phyloP scores from a whole-genome alignment of 2,113 vertebrate species.

The Mustela lutreola region DNA sequence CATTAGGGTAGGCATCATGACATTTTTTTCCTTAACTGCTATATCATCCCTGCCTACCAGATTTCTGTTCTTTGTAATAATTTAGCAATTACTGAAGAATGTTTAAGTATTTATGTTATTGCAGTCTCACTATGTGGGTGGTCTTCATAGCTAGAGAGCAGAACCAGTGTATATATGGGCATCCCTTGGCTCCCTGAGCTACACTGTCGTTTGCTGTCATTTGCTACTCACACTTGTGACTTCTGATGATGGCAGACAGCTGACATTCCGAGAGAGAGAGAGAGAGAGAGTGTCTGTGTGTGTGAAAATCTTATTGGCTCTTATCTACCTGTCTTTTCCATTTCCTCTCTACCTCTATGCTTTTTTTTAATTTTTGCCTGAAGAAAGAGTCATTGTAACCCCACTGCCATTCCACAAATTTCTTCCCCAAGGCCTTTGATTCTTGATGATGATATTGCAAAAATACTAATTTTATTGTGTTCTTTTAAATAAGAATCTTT shows the following conservation, averaged over 20 bases:
- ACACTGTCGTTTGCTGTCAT: neutral
- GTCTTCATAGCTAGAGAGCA: neutral
- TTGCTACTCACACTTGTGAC: neutral
- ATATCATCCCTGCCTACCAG: neutral
- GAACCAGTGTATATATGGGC: rapidly evolving
- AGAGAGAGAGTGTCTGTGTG: too few relatives aligned
- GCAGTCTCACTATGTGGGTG: neutral
- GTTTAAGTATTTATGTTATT: neutral
- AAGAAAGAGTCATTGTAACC: neutral
- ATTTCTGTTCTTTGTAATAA: neutral
- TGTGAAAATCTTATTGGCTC: neutral
- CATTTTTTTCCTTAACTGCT: neutral
- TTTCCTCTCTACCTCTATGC: neutral
- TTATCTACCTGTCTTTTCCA: neutral
- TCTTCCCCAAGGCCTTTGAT: neutral
- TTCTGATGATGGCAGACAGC: neutral
- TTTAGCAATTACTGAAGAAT: neutral
- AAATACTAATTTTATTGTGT: neutral
- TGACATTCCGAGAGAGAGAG: neutral
- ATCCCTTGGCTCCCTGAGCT: neutral
- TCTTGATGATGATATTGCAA: neutral
- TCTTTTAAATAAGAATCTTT: conserved; percentile 12
- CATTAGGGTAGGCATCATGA: neutral
- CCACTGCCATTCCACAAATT: neutral
- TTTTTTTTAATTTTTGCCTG: neutral